Conservation (phyloP, 2,113 vertebrate genomes). For the Plotosus lineatus region DNA sequence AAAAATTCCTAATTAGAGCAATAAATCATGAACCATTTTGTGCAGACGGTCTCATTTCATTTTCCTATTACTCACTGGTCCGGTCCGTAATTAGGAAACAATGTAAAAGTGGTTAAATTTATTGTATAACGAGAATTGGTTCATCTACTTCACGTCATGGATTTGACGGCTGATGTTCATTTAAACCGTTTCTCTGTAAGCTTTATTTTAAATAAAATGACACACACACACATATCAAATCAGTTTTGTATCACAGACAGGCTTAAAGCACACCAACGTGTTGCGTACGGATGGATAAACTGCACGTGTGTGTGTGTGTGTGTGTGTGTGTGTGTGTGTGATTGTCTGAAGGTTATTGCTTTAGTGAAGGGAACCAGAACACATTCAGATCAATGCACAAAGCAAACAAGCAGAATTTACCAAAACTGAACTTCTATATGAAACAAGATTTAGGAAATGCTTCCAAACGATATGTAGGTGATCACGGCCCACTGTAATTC, state of each 20-base stretch:
- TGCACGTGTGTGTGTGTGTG: constrained; percentile 46
- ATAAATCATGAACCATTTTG: neutral
- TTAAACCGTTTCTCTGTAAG: constrained; percentile 53
- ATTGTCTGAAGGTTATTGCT: constrained; percentile 81
- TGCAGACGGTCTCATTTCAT: constrained; percentile 10
- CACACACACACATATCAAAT: constrained; percentile 63
- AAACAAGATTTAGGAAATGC: constrained; percentile 25
- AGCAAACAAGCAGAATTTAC: constrained; percentile 31
- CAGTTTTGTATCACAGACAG: constrained; percentile 23
- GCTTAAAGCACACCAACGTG: constrained; percentile 15
- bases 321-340: constrained; percentile 71
- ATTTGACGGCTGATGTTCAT: constrained; percentile 6
- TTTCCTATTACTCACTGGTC: constrained; percentile 11
- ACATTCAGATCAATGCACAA: constrained; percentile 42
- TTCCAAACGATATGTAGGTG: constrained; percentile 30
- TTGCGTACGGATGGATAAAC: constrained; percentile 44
- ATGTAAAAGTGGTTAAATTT: neutral
- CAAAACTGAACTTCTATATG: constrained; percentile 31
- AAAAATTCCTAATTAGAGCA: neutral
- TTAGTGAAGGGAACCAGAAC: constrained; percentile 59
- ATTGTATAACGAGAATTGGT: neutral
- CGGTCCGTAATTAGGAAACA: neutral
- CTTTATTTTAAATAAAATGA: constrained; percentile 67
- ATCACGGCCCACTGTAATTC: constrained; percentile 22
- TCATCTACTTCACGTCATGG: neutral